Evolutionary conservation across 2,113 vertebrate species (phyloP), one percentile per base, ranked within the genome.

Genomic region (Cichladusa arquata): DNA sequence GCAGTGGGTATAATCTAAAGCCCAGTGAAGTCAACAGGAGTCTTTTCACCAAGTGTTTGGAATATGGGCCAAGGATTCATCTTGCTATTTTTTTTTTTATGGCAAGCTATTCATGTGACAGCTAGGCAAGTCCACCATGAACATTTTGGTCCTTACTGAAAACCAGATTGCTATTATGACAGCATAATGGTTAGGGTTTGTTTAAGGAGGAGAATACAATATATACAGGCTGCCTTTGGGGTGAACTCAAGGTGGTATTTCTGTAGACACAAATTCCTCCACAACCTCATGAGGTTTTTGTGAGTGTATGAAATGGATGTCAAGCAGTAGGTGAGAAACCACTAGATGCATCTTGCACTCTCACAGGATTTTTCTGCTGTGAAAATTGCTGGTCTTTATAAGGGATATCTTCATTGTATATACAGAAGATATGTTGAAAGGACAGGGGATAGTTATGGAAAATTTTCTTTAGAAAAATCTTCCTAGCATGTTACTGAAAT

Each of bases 1-100:
- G 87, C 57, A 72, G 8, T 62, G 58, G 58, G 34, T 81, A 79
- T 65, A 77, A 88, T 91, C 70, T 73, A 94, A 94, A 92, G 42
- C 84, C 45, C 81, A 77, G 62, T 51, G 89, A 92, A 92, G 78
- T 93, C 84, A 90, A 94, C 70, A 79, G 70, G 25, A 95, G 31
- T 50, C 86, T 72, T 71, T 92, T 86, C 19, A 15, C 88, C 61
- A 91, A 81, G 14, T 45, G 17, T 65, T 73, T 88, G 67, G 50
- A 86, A 86, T 81, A 65, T 3, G 17, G 77, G 51, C 42, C 61
- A 81, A 81, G 22, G 38, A 66, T 60, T n/a, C 23, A 10, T 73
- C 71, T 77, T 62, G 8, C 3, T 56, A 0, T 28, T 3, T 31
- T 81, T 88, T 81, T 42, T 94, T 82, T 88, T 42, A n/a, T 74